Evolutionary conservation across 2,113 vertebrate species (phyloP).

Genomic region (Malurus cyaneus): DNA sequence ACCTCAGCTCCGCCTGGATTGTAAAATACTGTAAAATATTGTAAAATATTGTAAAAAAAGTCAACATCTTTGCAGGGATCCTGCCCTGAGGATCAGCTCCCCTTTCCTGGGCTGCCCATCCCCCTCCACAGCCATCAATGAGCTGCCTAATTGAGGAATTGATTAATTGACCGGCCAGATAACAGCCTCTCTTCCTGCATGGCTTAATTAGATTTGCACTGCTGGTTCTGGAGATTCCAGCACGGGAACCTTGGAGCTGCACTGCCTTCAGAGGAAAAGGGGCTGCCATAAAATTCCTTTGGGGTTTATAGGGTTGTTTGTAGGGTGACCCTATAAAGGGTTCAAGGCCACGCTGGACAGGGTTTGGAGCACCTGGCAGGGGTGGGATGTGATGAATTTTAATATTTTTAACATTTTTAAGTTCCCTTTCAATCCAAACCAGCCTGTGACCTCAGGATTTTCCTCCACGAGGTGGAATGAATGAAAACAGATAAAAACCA

Average conservation of each 20-base stretch:
- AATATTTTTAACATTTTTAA: background rate
- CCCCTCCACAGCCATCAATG: background rate
- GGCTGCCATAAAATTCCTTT: background rate
- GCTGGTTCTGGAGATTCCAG: background rate
- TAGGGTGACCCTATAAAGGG: too few species aligned
- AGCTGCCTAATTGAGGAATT: background rate
- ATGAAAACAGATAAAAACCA: background rate
- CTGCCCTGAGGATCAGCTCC: background rate
- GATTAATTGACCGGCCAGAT: background rate
- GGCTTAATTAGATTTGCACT: background rate
- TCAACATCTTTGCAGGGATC: accelerated
- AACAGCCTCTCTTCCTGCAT: background rate
- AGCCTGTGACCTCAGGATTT: background rate
- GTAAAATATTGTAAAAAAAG: background rate
- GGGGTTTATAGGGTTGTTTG: background rate
- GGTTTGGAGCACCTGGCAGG: background rate
- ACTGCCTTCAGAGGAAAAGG: background rate
- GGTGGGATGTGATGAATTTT: background rate
- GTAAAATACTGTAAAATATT: background rate
- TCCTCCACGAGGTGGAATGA: background rate
- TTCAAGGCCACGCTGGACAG: background rate
- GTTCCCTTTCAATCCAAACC: background rate
- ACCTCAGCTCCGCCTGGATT: background rate
- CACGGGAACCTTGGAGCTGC: background rate
- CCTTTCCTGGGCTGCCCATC: background rate